These are phyloP conservation scores for Dryoscopus gambensis DNA, from an alignment of 2,113 vertebrate species.

Conservation along the genomic window DNA sequence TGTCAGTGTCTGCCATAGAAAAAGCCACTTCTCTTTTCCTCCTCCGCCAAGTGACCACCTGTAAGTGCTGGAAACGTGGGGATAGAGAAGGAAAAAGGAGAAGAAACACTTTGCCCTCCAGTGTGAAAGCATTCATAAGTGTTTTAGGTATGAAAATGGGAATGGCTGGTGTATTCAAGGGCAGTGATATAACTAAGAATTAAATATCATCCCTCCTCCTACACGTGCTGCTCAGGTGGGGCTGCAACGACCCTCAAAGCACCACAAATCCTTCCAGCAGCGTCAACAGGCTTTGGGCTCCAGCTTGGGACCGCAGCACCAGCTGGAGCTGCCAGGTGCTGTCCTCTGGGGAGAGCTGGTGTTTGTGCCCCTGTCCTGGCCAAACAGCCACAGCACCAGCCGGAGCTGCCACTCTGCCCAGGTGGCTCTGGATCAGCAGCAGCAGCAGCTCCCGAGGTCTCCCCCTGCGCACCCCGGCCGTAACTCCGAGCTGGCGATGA, in stretches of 20 bases:
- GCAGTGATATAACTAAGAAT: neutral
- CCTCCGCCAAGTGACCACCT: neutral
- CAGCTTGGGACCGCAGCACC: neutral
- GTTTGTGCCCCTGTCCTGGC: neutral
- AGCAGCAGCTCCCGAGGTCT: neutral
- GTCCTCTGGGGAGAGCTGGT: neutral
- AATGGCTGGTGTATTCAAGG: neutral
- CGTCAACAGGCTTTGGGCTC: neutral
- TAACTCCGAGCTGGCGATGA: neutral
- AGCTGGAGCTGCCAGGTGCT: neutral
- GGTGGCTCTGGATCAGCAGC: neutral
- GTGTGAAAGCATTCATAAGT: neutral
- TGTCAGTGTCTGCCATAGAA: neutral
- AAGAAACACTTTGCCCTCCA: neutral
- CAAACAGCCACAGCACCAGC: rapidly evolving
- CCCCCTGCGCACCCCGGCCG: neutral
- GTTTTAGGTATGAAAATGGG: neutral
- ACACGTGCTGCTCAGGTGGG: rapidly evolving
- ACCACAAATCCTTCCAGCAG: neutral
- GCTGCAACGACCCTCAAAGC: neutral
- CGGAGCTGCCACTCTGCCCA: neutral
- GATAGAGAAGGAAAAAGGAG: neutral
- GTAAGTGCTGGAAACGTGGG: neutral
- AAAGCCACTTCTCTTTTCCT: neutral
- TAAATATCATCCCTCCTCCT: neutral